Conservation (phyloP, 2,113 vertebrate species). For the Typhlomys cinereus region DNA sequence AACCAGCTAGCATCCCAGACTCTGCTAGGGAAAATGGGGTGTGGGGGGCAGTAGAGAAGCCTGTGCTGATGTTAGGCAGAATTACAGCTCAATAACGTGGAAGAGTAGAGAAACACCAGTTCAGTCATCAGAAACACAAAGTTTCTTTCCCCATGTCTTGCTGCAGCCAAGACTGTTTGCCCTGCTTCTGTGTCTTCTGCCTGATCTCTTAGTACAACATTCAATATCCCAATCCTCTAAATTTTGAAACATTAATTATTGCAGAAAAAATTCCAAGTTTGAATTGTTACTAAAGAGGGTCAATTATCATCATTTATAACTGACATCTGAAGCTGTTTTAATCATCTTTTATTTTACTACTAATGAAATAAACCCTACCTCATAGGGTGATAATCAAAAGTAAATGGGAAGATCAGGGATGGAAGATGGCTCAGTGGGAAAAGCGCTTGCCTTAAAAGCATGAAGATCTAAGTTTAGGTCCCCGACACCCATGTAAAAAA, state of each 20-base stretch:
- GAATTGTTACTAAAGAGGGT: background rate
- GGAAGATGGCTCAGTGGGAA: too few relatives aligned
- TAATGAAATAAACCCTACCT: background rate
- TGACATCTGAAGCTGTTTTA: background rate
- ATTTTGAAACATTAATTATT: background rate
- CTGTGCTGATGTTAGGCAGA: background rate
- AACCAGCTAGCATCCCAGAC: too few relatives aligned
- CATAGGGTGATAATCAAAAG: background rate
- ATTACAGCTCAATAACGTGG: background rate
- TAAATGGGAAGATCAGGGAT: too few relatives aligned
- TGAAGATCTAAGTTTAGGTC: too few relatives aligned
- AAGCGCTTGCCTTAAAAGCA: too few relatives aligned
- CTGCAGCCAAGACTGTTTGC: background rate
- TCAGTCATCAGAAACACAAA: background rate
- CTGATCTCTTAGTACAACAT: background rate
- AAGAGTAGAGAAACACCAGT: background rate
- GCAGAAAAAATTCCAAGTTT: background rate
- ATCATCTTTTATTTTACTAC: background rate
- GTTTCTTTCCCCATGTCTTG: too few relatives aligned
- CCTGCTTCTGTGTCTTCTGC: background rate
- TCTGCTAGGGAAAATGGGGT: background rate
- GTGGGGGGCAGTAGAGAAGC: background rate
- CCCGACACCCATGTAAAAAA: background rate
- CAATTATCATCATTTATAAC: background rate
- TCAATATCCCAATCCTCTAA: background rate